phyloP scores from a whole-genome alignment of 2,113 vertebrate genomes.

The Calidris pygmaea region DNA sequence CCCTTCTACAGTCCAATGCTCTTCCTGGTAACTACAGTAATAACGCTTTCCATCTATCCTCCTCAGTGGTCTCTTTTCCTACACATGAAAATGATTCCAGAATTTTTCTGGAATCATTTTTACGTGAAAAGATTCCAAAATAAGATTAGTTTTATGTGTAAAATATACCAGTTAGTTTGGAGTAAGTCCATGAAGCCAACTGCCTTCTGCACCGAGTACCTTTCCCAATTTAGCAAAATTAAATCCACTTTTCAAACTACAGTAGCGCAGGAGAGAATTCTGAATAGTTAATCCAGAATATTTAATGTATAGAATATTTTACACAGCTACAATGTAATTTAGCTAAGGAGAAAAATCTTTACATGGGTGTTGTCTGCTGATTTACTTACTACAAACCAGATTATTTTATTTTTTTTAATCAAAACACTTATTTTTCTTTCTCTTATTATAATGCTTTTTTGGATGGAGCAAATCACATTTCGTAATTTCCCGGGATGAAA shows the following conservation, averaged over 20 bases:
- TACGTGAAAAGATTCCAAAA: not conserved
- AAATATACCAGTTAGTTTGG: not conserved
- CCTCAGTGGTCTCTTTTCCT: not conserved
- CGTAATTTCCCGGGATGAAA: not conserved
- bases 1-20: not conserved
- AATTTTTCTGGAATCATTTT: not conserved
- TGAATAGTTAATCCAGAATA: not conserved
- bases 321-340: not conserved
- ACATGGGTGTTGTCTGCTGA: not conserved
- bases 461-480: not conserved
- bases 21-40: not conserved
- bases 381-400: not conserved
- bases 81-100: not conserved
- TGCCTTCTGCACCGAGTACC: not conserved
- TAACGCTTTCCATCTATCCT: not conserved
- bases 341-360: not conserved
- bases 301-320: not conserved
- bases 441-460: not conserved
- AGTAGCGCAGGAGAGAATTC: not conserved
- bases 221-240: not conserved
- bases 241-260: not conserved
- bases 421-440: not conserved
- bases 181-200: not conserved
- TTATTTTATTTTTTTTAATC: not conserved
- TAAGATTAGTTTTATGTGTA: not conserved